Evolutionary conservation across 2,888 invertebrate genomes (phyloP).

Genomic region (Drosophila histrio): DNA sequence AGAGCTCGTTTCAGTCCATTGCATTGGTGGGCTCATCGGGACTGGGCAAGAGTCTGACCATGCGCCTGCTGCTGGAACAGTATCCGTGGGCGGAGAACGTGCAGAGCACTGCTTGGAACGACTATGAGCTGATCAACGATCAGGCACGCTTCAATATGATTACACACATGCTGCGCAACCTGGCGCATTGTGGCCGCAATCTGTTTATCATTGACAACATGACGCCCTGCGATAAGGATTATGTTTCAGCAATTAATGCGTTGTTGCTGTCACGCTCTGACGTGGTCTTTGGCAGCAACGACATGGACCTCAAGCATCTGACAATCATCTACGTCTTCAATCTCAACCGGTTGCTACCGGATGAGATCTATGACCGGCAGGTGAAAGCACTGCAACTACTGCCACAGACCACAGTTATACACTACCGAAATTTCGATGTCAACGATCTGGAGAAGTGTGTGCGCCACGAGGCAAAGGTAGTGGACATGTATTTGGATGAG

Average conservation of each 20-base stretch:
- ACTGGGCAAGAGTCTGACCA: constrained; percentile 80
- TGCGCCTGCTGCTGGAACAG: constrained; percentile 58
- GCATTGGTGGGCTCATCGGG: constrained; percentile 79
- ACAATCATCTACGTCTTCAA: constrained; percentile 80
- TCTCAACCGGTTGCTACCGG: constrained; percentile 56
- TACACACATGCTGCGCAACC: constrained; percentile 36
- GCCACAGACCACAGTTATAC: constrained; percentile 60
- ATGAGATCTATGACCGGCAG: constrained; percentile 39
- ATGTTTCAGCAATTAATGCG: constrained; percentile 63
- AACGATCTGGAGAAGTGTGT: constrained; percentile 76
- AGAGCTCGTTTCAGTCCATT: constrained; percentile 62
- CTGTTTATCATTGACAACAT: constrained; percentile 82
- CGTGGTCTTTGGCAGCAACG: neutral
- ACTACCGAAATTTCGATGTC: constrained; percentile 65
- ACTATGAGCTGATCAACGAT: constrained; percentile 9
- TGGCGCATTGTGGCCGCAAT: constrained; percentile 81
- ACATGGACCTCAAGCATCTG: constrained; percentile 42
- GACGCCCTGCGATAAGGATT: constrained; percentile 51
- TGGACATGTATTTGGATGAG: constrained; percentile 56
- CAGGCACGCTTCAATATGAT: constrained; percentile 40
- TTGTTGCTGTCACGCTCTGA: constrained; percentile 22
- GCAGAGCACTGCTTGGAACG: constrained; percentile 72
- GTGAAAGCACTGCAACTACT: constrained; percentile 36
- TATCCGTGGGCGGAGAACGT: constrained; percentile 83
- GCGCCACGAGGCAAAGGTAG: constrained; percentile 57